Conservation (phyloP, 2,888 invertebrate genomes). For the Tethea ocularis region DNA sequence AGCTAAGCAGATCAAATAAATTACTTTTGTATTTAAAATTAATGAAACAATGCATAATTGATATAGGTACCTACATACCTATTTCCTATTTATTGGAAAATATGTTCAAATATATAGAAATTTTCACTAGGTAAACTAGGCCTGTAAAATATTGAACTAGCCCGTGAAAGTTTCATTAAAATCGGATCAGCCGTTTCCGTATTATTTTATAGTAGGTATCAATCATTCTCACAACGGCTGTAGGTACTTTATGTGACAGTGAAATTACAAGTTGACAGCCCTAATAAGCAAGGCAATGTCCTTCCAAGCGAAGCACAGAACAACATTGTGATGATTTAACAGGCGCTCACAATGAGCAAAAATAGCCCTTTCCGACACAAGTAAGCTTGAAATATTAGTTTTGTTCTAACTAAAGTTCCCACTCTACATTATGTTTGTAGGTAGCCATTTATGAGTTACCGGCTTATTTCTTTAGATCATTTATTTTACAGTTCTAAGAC, state of each 20-base stretch:
- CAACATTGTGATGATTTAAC: conserved; percentile 75
- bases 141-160: no score
- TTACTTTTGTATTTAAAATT: not conserved
- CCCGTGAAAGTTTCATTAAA: no score
- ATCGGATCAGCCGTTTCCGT: no score
- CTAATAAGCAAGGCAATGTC: conserved; percentile 63
- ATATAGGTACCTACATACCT: not conserved
- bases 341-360: conserved; percentile 63
- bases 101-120: not conserved
- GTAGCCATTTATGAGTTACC: not conserved
- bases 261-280: conserved; percentile 31
- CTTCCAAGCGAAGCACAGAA: conserved; percentile 59
- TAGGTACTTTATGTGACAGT: not conserved
- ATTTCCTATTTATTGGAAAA: not conserved
- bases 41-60: not conserved
- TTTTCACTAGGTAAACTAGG: no score
- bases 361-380: conserved; percentile 66
- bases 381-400: conserved; percentile 52
- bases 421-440: not conserved
- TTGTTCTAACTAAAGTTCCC: conserved; percentile 24
- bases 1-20: conserved; percentile 1
- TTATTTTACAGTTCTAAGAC: not conserved
- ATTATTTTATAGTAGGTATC: no score
- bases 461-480: not conserved
- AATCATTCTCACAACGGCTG: no score